Base-by-base conservation (phyloP, 2,113 vertebrate genomes). In the Sylvietta virens region DNA sequence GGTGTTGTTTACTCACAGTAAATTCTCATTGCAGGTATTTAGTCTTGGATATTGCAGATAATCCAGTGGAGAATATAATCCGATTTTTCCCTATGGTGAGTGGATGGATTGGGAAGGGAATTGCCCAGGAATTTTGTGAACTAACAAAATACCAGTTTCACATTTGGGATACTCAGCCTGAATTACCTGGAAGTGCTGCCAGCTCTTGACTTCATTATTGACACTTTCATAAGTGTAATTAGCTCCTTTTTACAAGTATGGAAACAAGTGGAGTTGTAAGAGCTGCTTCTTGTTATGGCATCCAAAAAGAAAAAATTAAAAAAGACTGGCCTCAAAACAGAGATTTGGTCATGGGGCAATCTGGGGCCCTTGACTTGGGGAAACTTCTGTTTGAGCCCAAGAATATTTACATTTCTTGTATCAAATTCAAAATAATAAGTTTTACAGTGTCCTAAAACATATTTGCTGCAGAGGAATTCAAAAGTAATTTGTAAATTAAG, bases 41-140 rank as follows among this genome's bases (percentile, higher is more conserved):
- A 98, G 99, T 99, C 89, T 98, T 99, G 98, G 99, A 99, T 98
- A 99, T 99, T 97, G 99, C 99, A 95, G 99, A 99, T 98, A 99
- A 99, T 98, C 99, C 99, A 81, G 98, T 99, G 97, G 99, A 99
- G 98, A 99, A 99, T 95, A 99, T 99, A 91, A 99, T 99, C 95
- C 94, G 99, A 71, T 99, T 99, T 99, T 99, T 99, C 96, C 99
- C 99, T 66, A 98, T 97, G 98, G 99, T 99, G 97, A 98, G 99
- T 98, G 44, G 42, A 5, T 66, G 64, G 45, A 3, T 33, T 42
- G 77, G 81, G 90, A 62, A 48, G 7, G 48, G 71, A 51, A 22
- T 23, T 85, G 40, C 42, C 40, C 64, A 40, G 80, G 50, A 39
- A 15, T 35, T 69, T 58, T 48, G 37, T 58, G 54, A 62, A 14